Conservation (phyloP, 2,113 vertebrate genomes). For the Odontesthes bonariensis region DNA sequence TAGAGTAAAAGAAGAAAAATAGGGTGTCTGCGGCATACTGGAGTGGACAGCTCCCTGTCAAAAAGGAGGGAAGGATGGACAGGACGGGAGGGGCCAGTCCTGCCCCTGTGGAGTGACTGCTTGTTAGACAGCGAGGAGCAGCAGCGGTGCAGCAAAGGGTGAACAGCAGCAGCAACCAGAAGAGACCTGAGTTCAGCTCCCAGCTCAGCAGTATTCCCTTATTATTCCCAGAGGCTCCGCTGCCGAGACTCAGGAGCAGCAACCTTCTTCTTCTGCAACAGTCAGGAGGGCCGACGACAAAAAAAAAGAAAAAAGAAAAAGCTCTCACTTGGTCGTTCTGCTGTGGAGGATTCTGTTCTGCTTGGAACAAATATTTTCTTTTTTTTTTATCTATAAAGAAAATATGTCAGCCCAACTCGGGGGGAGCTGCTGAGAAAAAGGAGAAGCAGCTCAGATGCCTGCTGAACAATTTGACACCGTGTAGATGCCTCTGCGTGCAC, state of each 20-base stretch:
- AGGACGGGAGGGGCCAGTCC: slow-evolving; percentile 54
- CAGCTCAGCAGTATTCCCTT: slow-evolving; percentile 75
- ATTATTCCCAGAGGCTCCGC: slow-evolving; percentile 71
- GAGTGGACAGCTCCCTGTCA: slow-evolving; percentile 56
- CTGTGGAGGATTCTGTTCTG: slow-evolving; percentile 50
- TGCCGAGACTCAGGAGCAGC: slow-evolving; percentile 68
- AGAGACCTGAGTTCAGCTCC: slow-evolving; percentile 74
- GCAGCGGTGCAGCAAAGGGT: slow-evolving; percentile 36
- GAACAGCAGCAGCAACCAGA: slow-evolving; percentile 48
- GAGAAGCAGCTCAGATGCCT: slow-evolving; percentile 15
- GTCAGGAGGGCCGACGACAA: background rate
- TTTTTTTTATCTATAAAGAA: slow-evolving; percentile 44
- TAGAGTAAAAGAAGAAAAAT: slow-evolving; percentile 26
- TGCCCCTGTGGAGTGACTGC: slow-evolving; percentile 45
- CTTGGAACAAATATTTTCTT: slow-evolving; percentile 48
- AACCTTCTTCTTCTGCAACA: slow-evolving; percentile 63
- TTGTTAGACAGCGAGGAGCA: slow-evolving; percentile 25
- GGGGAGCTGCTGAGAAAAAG: slow-evolving; percentile 13
- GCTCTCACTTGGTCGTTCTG: slow-evolving; percentile 43
- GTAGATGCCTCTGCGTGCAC: slow-evolving; percentile 48
- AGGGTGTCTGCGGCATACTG: slow-evolving; percentile 40
- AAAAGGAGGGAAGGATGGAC: slow-evolving; percentile 56
- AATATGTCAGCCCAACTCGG: slow-evolving; percentile 45
- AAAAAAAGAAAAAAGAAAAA: slow-evolving; percentile 16
- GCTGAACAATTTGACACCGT: slow-evolving; percentile 46